Evolutionary conservation across 1,140 invertebrate species (phyloP).

Genomic region (Drosophila parvula): DNA sequence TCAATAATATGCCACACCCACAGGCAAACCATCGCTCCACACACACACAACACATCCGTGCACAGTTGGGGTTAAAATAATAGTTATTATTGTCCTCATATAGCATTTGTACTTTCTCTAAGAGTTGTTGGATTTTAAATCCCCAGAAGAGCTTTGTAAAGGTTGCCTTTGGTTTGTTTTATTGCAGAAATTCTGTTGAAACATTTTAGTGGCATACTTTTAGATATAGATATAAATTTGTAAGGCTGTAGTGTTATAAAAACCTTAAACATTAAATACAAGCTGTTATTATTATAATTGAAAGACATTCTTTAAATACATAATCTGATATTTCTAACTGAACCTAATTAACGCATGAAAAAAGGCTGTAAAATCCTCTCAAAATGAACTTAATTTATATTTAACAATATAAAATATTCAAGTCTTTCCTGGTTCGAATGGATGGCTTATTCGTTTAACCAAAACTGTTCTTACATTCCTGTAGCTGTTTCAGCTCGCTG

Average conservation of each 20-base stretch:
- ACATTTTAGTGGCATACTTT: too few relatives aligned
- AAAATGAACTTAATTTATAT: not conserved
- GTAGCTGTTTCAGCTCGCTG: slow-evolving; percentile 9
- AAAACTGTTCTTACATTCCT: not conserved
- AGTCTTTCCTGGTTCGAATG: too few relatives aligned
- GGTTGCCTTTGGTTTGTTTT: too few relatives aligned
- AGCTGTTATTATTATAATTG: too few relatives aligned
- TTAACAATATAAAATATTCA: not conserved
- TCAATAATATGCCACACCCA: slow-evolving; percentile 72
- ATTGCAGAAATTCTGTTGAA: too few relatives aligned
- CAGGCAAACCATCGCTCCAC: not conserved
- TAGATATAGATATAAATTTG: too few relatives aligned
- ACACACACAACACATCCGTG: not conserved
- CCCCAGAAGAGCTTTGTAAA: too few relatives aligned
- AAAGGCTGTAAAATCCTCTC: not conserved
- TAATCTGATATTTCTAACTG: too few relatives aligned
- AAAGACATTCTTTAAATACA: too few relatives aligned
- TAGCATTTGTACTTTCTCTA: not conserved
- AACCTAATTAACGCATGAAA: too few relatives aligned
- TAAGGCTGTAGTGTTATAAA: too few relatives aligned
- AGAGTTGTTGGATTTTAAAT: not conserved
- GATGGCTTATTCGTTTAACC: not conserved
- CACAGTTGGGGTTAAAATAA: slow-evolving; percentile 9
- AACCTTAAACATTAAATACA: too few relatives aligned
- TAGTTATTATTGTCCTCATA: not conserved